Percentiles rank a stretch among this genome's conserved stretches.
Evolutionary conservation across 2,888 invertebrate species (phyloP).

Genomic region (Athalia rosae): DNA sequence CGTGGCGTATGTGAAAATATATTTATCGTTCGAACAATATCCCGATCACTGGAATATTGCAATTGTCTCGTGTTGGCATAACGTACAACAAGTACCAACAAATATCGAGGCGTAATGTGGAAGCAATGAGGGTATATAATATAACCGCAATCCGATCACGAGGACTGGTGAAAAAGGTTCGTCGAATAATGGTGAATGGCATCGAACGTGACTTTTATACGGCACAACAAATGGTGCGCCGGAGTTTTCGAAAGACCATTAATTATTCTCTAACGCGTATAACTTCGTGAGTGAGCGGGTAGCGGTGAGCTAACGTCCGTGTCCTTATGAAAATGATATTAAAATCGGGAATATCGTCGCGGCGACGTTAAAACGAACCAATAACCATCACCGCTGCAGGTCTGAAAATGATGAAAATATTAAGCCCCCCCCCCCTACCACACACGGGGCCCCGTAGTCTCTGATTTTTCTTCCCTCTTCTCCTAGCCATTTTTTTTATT

Average conservation of each 20-base stretch:
- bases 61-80: no score
- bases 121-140: neutral
- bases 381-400: neutral
- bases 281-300: neutral
- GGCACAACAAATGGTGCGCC: neutral
- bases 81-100: neutral
- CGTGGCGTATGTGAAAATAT: no score
- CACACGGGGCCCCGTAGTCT: constrained; percentile 1
- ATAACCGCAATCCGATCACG: constrained; percentile 24
- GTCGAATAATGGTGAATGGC: constrained; percentile 26
- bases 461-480: neutral
- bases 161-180: constrained; percentile 29
- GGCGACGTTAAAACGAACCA: constrained; percentile 19
- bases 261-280: constrained; percentile 12
- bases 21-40: no score
- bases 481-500: neutral
- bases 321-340: constrained; percentile 33
- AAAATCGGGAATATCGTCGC: constrained; percentile 5
- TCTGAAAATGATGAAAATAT: neutral
- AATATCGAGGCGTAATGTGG: neutral
- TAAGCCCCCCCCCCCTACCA: constrained; percentile 7
- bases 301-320: constrained; percentile 11
- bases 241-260: constrained; percentile 33
- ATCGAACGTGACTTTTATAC: neutral
- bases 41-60: no score